These are phyloP conservation scores for Drosophila incognita DNA, from an alignment of 2,888 invertebrate species.

Conservation along the genomic window DNA sequence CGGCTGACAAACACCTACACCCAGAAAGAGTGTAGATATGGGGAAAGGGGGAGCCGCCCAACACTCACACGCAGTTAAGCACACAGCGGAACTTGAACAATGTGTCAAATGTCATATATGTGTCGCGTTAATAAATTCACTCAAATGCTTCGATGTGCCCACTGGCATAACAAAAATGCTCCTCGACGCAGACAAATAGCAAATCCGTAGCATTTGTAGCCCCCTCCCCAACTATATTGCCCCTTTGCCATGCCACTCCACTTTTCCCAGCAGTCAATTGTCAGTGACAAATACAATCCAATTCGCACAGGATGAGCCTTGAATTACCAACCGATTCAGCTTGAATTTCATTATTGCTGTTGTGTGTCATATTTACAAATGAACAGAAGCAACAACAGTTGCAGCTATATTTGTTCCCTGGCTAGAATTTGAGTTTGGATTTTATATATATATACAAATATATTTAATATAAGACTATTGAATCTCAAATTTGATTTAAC, in stretches of 20 bases:
- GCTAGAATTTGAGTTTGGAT: not conserved
- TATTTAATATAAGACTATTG: not conserved
- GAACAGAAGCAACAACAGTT: conserved; percentile 1
- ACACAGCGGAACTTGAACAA: conserved; percentile 67
- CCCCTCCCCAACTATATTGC: not conserved
- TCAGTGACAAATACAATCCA: conserved; percentile 47
- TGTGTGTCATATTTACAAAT: conserved; percentile 8
- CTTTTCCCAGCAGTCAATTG: conserved; percentile 25
- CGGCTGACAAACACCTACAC: conserved; percentile 62
- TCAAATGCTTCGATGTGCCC: conserved; percentile 75
- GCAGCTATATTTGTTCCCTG: not conserved
- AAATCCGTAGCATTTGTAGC: not conserved
- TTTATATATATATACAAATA: not conserved
- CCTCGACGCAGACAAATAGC: conserved; percentile 9
- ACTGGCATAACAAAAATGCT: conserved; percentile 71
- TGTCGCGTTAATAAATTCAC: conserved; percentile 80
- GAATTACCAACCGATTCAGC: conserved; percentile 64
- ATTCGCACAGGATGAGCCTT: conserved; percentile 51
- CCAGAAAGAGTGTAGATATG: not conserved
- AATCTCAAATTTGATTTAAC: not conserved
- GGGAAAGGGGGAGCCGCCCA: not conserved
- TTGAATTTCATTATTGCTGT: conserved; percentile 38
- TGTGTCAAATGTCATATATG: conserved; percentile 79
- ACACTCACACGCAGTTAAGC: conserved; percentile 9
- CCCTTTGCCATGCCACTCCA: not conserved